Base-by-base conservation (phyloP, 2,888 invertebrate genomes). In the Corbicula japonica region DNA sequence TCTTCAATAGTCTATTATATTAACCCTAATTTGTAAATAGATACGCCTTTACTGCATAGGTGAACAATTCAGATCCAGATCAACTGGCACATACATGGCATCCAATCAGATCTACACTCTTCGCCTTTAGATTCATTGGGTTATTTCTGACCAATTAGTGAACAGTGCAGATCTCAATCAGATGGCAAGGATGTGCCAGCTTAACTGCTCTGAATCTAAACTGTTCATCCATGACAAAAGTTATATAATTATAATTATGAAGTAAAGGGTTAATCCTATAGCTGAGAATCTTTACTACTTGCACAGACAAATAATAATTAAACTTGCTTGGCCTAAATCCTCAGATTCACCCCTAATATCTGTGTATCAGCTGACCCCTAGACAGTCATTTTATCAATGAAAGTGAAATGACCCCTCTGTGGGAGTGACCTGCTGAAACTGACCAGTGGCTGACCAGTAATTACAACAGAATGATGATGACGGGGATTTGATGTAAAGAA, bases 371-470 rank as follows among this genome's bases (percentile, higher is more conserved):
- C 10, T n/a, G 32, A 30, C 32, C 30, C 23, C 38, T 18, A 65
- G 52, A 65, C 35, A 65, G n/a, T n/a, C n/a, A n/a, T n/a, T 65
- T 65, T 35, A 65, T 65, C 50, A 65, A 65, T 65, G 65, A 65
- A 65, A 34, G 28, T n/a, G 10, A 68, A 23, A 2, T 61, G 61
- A 61, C 61, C 70, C 70, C 34, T 46, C 26, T 58, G 26, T 21
- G 32, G 30, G n/a, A 56, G 41, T 73, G 65, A 65, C 72, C 65
- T 35, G 63, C 26, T 28, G 48, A 60, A 54, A 62, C 56, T 77
- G 77, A 72, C 77, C 76, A 66, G 65, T 61, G 34, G 61, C 21
- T 76, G 71, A 76, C 71, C 72, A 72, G 72, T 48, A 48, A 77
- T 77, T 76, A 71, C 54, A 52, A 60, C 35, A 21, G 61, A 63